These are phyloP conservation scores for Dipodomys ordii DNA, from an alignment of 2,113 vertebrate genomes.

Conservation along the genomic window DNA sequence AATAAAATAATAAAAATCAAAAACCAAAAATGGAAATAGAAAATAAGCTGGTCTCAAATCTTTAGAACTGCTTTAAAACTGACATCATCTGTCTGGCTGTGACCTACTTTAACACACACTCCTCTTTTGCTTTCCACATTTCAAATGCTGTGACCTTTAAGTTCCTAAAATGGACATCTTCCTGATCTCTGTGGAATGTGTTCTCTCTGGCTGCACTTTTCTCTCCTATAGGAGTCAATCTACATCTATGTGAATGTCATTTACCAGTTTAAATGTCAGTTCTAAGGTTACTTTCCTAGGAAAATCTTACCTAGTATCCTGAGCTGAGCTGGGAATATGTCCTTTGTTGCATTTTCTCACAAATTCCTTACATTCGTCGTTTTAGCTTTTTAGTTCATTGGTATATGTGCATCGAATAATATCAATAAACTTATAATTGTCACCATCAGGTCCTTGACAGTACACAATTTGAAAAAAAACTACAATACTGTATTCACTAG, in stretches of 20 bases:
- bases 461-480: neutral
- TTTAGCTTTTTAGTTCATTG: slow-evolving; percentile 14
- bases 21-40: too few species aligned
- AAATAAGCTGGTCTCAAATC: neutral
- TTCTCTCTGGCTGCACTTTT: neutral
- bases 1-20: neutral
- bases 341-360: neutral
- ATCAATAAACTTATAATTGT: neutral
- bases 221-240: neutral
- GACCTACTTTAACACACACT: neutral
- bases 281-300: neutral
- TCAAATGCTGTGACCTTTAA: neutral
- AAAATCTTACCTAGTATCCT: slow-evolving; percentile 20
- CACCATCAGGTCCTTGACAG: neutral
- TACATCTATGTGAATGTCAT: neutral
- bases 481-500: too few species aligned
- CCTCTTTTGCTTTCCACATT: neutral
- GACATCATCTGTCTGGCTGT: neutral
- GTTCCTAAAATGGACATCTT: neutral
- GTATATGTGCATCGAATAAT: neutral
- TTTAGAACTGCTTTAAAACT: neutral
- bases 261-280: neutral
- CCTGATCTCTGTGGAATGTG: neutral
- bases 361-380: neutral
- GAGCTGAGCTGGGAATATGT: neutral